These are phyloP conservation scores for Calycopis cecrops DNA, from an alignment of 1,140 invertebrate genomes.

Conservation along the genomic window DNA sequence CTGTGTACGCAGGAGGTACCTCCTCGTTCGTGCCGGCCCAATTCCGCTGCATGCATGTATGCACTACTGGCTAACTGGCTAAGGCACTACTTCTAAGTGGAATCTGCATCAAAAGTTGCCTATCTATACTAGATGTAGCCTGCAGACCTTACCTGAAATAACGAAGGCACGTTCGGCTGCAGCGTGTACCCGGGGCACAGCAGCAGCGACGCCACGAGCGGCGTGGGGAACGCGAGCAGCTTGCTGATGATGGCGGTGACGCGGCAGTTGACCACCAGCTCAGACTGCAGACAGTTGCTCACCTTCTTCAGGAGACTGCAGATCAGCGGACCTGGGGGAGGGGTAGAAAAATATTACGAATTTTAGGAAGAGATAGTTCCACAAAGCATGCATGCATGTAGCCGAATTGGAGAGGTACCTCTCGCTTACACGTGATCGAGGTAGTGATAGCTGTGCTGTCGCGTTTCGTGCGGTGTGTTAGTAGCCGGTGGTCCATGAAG, in stretches of 20 bases:
- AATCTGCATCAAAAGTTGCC: too few species aligned
- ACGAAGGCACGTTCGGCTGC: conserved; percentile 91
- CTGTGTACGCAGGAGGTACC: too few species aligned
- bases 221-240: conserved; percentile 91
- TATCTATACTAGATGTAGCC: neutral
- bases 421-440: too few species aligned
- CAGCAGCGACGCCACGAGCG: conserved; percentile 89
- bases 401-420: too few species aligned
- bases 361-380: neutral
- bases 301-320: conserved; percentile 88
- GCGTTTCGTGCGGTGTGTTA: too few species aligned
- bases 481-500: too few species aligned
- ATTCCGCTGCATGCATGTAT: too few species aligned
- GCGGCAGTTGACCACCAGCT: conserved; percentile 91
- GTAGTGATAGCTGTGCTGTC: too few species aligned
- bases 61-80: too few species aligned
- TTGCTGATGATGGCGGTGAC: conserved; percentile 91
- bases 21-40: too few species aligned
- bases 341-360: neutral
- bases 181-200: conserved; percentile 91
- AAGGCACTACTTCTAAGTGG: too few species aligned
- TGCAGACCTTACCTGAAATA: conserved; percentile 84
- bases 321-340: conserved; percentile 85
- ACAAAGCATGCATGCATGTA: conserved; percentile 12
- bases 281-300: conserved; percentile 89